phyloP scores from a whole-genome alignment of 92 coral and sea anemone genomes.

The Pocillopora grandis region DNA sequence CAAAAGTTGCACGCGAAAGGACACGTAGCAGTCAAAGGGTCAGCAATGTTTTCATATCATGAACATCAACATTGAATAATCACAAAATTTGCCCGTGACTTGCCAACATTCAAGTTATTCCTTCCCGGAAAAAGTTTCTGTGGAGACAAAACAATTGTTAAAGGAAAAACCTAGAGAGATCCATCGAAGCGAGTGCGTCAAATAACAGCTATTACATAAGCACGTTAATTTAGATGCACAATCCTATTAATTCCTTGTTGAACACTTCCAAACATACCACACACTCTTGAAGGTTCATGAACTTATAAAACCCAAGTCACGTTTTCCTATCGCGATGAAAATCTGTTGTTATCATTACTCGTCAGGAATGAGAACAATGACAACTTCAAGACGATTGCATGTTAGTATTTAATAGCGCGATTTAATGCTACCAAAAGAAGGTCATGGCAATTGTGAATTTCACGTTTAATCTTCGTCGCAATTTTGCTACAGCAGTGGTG shows the following conservation, averaged over 20 bases:
- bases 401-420: background rate
- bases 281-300: slow-evolving; percentile 40
- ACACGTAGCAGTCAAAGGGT: background rate
- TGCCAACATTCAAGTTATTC: background rate
- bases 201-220: slow-evolving; percentile 9
- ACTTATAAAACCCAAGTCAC: slow-evolving; percentile 34
- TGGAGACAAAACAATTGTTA: background rate
- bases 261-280: slow-evolving; percentile 38
- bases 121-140: background rate
- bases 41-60: background rate
- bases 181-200: background rate
- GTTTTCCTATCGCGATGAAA: slow-evolving; percentile 37
- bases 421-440: background rate
- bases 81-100: background rate
- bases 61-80: slow-evolving; percentile 9
- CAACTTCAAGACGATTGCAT: background rate
- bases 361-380: slow-evolving; percentile 33
- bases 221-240: slow-evolving; percentile 26
- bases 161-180: background rate
- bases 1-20: slow-evolving; percentile 10
- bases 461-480: background rate
- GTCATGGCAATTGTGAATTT: slow-evolving; percentile 5
- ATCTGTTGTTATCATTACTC: slow-evolving; percentile 13
- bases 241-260: slow-evolving; percentile 35
- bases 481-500: background rate